phyloP scores from a whole-genome alignment of 1,140 invertebrate genomes.

The Drosophila truncata region DNA sequence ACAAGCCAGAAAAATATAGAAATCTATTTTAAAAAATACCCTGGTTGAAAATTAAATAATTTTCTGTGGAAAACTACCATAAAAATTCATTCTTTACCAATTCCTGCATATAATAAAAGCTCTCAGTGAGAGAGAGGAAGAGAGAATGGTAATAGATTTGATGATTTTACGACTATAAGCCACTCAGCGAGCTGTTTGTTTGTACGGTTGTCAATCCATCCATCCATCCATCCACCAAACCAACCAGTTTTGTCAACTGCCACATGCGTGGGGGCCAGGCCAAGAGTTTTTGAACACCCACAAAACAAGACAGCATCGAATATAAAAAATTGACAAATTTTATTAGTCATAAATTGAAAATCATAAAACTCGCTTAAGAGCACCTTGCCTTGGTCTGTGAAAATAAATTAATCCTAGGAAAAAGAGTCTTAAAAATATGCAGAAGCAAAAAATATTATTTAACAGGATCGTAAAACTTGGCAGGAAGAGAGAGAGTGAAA shows the following conservation, averaged over 20 bases:
- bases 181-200: slow-evolving; percentile 56
- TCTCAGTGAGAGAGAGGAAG: background rate
- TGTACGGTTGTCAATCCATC: slow-evolving; percentile 37
- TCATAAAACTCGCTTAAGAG: slow-evolving; percentile 56
- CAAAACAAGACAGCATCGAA: slow-evolving; percentile 34
- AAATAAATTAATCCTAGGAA: slow-evolving; percentile 72
- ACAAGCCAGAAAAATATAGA: background rate
- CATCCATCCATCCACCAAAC: slow-evolving; percentile 2
- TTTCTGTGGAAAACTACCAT: slow-evolving; percentile 1
- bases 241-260: slow-evolving; percentile 56
- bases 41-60: slow-evolving; percentile 23
- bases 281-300: slow-evolving; percentile 64
- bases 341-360: slow-evolving; percentile 79
- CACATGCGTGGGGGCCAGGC: slow-evolving; percentile 57
- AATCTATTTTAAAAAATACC: slow-evolving; percentile 6
- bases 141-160: slow-evolving; percentile 68
- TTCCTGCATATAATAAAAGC: slow-evolving; percentile 23
- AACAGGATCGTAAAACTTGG: slow-evolving; percentile 67
- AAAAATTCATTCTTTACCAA: slow-evolving; percentile 38
- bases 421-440: slow-evolving; percentile 61
- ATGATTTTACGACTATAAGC: slow-evolving; percentile 74
- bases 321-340: slow-evolving; percentile 72
- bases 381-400: slow-evolving; percentile 68
- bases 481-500: background rate
- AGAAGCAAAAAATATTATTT: slow-evolving; percentile 66